A percentile compares a stretch with the other conserved stretches of the same genome.
Conservation (phyloP, 2,797 vertebrate genomes). For the Mormyrops attenuatus region DNA sequence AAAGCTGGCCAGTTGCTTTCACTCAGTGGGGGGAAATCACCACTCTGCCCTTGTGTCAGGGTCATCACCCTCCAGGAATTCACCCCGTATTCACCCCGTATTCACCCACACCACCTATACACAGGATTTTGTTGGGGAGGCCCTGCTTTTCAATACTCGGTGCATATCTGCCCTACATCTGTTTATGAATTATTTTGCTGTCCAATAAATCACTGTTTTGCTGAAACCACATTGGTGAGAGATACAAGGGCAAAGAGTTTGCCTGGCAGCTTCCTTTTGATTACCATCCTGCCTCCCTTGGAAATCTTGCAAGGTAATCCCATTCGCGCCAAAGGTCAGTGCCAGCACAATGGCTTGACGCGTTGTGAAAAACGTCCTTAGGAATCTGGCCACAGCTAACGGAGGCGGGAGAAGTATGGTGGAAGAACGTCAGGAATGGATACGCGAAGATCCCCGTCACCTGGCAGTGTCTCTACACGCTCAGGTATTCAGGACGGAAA, state of each 20-base stretch:
- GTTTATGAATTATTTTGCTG: background rate
- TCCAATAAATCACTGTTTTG: background rate
- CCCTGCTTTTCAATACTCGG: background rate
- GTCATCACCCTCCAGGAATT: background rate
- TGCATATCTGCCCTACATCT: background rate
- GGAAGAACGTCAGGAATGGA: constrained; percentile 47
- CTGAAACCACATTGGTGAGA: background rate
- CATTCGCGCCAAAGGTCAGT: background rate
- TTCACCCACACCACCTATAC: background rate
- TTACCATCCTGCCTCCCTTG: background rate
- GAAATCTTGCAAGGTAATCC: background rate
- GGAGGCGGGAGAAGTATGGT: constrained; percentile 41
- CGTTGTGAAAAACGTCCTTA: constrained; percentile 12
- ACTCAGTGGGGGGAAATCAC: background rate
- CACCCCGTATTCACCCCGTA: background rate
- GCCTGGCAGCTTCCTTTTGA: background rate
- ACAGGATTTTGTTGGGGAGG: background rate
- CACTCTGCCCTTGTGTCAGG: background rate
- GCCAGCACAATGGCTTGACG: background rate
- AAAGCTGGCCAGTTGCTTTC: background rate
- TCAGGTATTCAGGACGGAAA: constrained; percentile 21
- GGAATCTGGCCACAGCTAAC: constrained; percentile 56
- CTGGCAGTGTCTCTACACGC: constrained; percentile 44
- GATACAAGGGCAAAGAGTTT: background rate
- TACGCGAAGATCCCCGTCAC: constrained; percentile 33